These are phyloP conservation scores for Strix occidentalis DNA, from an alignment of 2,797 vertebrate genomes.

Conservation along the genomic window DNA sequence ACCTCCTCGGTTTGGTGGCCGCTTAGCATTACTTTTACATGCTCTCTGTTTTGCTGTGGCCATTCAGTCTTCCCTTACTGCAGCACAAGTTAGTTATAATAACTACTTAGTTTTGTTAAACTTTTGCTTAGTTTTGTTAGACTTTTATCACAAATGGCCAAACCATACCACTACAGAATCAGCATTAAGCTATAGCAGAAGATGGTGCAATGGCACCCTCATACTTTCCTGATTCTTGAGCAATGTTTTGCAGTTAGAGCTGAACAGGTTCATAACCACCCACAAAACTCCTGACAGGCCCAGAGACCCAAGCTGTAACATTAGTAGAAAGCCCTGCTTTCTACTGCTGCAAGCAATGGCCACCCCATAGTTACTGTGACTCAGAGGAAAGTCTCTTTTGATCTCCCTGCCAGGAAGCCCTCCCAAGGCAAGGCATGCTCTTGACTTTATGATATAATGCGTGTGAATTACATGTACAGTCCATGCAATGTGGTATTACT, in stretches of 20 bases:
- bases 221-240: not conserved
- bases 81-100: not conserved
- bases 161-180: not conserved
- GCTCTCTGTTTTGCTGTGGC: not conserved
- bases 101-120: not conserved
- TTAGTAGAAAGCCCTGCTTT: not conserved
- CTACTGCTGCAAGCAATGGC: not conserved
- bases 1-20: not conserved
- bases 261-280: not conserved
- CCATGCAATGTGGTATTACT: not conserved
- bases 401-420: not conserved
- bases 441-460: not conserved
- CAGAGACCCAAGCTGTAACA: not conserved
- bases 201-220: not conserved
- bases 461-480: not conserved
- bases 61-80: not conserved
- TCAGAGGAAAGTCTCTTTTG: not conserved
- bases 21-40: not conserved
- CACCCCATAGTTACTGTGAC: not conserved
- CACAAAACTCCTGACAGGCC: not conserved
- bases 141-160: not conserved
- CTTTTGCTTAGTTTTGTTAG: not conserved
- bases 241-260: not conserved
- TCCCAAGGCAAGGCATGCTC: not conserved
- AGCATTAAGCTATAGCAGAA: not conserved